phyloP scores from a whole-genome alignment of 30 jellyfish, hydroid and myxozoan genomes.

The Nemopilema nomurai region DNA sequence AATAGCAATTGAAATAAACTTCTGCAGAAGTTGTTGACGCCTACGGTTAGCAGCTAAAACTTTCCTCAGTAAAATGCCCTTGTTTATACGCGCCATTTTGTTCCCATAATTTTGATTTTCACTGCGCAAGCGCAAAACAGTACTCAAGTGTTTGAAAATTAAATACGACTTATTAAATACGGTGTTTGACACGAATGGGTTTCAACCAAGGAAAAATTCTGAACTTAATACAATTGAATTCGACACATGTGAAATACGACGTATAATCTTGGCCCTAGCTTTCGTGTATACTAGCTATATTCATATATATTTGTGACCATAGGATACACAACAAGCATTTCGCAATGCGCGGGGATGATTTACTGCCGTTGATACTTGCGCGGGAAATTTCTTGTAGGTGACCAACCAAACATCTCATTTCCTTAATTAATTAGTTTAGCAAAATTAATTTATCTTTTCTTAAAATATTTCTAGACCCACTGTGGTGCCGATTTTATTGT shows the following conservation, averaged over 20 bases:
- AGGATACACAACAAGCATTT: too few relatives aligned
- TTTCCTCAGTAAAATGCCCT: constrained; percentile 13
- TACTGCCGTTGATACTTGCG: too few relatives aligned
- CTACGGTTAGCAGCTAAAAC: constrained; percentile 18
- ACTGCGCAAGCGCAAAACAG: constrained; percentile 28
- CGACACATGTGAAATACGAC: constrained; percentile 15
- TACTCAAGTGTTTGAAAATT: constrained; percentile 14
- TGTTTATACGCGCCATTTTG: constrained; percentile 13
- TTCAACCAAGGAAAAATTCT: constrained; percentile 19
- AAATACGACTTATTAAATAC: background rate
- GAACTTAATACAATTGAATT: constrained; percentile 18
- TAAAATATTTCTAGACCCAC: too few relatives aligned
- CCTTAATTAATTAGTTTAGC: too few relatives aligned
- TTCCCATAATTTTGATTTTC: constrained; percentile 13
- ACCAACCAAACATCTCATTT: too few relatives aligned
- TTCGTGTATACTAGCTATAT: too few relatives aligned
- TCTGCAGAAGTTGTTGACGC: constrained; percentile 11
- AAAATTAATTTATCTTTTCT: too few relatives aligned
- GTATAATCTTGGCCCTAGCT: constrained; percentile 10
- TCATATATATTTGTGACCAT: too few relatives aligned
- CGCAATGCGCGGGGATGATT: too few relatives aligned
- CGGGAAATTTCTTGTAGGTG: too few relatives aligned
- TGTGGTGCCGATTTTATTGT: too few relatives aligned
- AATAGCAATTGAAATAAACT: background rate
- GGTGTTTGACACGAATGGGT: constrained; percentile 14